Evolutionary conservation across 2,797 vertebrate genomes (phyloP).

Genomic region (Lepilemur ruficaudatus): DNA sequence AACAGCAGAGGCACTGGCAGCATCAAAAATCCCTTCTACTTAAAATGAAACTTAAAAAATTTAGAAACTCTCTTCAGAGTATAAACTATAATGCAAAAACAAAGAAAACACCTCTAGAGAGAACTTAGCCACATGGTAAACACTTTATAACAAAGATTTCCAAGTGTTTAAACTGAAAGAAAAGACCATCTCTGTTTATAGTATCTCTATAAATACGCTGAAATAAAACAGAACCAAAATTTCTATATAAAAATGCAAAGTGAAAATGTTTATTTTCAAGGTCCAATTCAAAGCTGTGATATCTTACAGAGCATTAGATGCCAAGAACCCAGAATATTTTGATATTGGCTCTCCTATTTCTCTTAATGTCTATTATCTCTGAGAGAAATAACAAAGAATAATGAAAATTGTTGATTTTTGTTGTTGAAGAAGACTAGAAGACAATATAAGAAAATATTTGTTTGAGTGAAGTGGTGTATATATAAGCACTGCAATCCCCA

Average conservation of each 20-base stretch:
- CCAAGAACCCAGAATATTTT: not conserved
- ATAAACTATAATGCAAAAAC: slow-evolving; percentile 21
- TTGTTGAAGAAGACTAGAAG: not conserved
- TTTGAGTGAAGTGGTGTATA: not conserved
- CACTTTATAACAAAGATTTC: not conserved
- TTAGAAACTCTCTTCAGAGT: not conserved
- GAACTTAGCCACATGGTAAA: not conserved
- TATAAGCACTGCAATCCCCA: not conserved
- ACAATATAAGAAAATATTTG: not conserved
- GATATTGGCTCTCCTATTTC: not conserved
- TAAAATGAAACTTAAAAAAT: not conserved
- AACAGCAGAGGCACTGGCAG: not conserved
- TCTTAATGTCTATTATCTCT: not conserved
- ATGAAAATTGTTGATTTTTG: not conserved
- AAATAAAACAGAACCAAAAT: not conserved
- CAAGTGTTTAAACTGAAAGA: not conserved
- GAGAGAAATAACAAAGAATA: not conserved
- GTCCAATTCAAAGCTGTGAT: not conserved
- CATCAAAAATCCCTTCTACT: not conserved
- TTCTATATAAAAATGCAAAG: not conserved
- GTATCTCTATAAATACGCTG: not conserved
- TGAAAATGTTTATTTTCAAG: not conserved
- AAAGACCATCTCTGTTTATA: not conserved
- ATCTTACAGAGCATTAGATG: not conserved
- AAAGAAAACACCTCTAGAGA: not conserved